Conservation (phyloP, 2,888 invertebrate species). For the Isoperla grammatica region DNA sequence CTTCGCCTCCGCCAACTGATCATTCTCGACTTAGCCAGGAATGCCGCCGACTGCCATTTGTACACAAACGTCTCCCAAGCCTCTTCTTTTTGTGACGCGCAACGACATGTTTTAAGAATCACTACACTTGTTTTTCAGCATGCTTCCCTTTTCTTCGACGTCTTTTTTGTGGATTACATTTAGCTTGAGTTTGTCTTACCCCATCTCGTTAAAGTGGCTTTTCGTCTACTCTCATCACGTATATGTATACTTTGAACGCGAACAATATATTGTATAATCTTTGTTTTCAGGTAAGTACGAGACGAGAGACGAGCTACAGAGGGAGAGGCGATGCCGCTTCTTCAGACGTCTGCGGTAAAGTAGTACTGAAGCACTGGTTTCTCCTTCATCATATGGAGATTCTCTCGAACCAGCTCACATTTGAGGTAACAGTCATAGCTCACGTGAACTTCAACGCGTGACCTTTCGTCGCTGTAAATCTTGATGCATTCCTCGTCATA, state of each 20-base stretch:
- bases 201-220: too few species aligned
- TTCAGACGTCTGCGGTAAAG: too few species aligned
- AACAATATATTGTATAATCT: too few species aligned
- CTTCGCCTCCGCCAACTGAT: not conserved
- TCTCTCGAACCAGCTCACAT: not conserved
- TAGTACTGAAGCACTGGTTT: too few species aligned
- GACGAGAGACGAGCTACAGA: not conserved
- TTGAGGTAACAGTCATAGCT: not conserved
- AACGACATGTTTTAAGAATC: not conserved
- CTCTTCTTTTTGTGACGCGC: not conserved
- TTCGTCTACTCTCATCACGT: too few species aligned
- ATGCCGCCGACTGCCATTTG: not conserved
- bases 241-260: too few species aligned
- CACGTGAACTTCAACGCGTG: not conserved
- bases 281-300: slow-evolving; percentile 5
- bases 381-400: not conserved
- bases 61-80: not conserved
- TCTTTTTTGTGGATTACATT: too few species aligned
- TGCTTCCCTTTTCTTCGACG: not conserved
- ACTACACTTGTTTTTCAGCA: not conserved
- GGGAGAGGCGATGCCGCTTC: too few species aligned
- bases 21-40: not conserved
- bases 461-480: not conserved
- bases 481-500: slow-evolving; percentile 5
- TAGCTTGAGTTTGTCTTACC: too few species aligned